Percentiles rank a stretch among this genome's conserved stretches.
These are phyloP conservation scores for Prionailurus viverrinus DNA, from an alignment of 2,113 vertebrate genomes.

Conservation along the genomic window DNA sequence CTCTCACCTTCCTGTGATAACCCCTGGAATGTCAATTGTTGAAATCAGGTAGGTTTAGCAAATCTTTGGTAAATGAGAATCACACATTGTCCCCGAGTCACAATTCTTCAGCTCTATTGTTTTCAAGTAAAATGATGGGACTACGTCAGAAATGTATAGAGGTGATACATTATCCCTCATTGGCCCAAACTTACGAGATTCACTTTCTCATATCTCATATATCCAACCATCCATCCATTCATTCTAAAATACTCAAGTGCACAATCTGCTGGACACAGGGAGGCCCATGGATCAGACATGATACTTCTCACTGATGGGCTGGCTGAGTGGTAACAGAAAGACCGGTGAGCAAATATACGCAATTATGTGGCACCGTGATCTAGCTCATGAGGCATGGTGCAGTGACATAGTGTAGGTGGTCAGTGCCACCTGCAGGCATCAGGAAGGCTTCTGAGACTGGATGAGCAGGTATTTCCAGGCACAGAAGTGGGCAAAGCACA, in stretches of 20 bases:
- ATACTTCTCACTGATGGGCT: not conserved
- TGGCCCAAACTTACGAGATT: not conserved
- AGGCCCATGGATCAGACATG: not conserved
- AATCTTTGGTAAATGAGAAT: slow-evolving; percentile 4
- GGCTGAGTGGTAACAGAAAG: not conserved
- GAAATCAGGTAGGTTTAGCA: not conserved
- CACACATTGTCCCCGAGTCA: not conserved
- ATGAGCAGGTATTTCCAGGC: not conserved
- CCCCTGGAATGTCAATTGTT: not conserved
- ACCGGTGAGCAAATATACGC: not conserved
- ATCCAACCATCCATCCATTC: not conserved
- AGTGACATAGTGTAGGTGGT: slow-evolving; percentile 46
- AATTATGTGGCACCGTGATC: not conserved
- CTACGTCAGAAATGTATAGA: not conserved
- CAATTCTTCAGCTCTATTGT: not conserved
- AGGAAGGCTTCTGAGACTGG: not conserved
- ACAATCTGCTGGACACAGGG: not conserved
- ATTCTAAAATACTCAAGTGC: not conserved
- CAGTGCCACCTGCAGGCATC: slow-evolving; percentile 73
- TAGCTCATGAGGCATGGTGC: not conserved
- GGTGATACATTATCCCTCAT: not conserved
- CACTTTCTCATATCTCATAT: not conserved
- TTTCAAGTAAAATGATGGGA: not conserved
- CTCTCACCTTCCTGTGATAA: not conserved
- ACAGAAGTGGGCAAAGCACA: not conserved